These are phyloP conservation scores for honey bee (Apis mellifera) DNA, from an alignment of 1,140 invertebrate species.

Conservation along the genomic window DNA sequence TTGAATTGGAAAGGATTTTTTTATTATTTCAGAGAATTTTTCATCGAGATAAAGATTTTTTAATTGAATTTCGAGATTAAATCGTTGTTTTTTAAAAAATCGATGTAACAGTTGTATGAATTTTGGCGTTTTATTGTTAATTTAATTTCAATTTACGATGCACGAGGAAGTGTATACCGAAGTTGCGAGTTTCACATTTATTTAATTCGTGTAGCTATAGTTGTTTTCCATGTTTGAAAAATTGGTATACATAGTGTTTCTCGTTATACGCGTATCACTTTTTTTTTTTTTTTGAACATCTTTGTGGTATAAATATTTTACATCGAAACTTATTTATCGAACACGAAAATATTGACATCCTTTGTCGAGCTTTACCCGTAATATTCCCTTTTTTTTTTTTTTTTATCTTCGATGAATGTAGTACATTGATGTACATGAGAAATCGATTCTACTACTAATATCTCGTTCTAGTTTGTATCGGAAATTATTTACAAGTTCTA, in stretches of 20 bases:
- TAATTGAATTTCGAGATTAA: not conserved
- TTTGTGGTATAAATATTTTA: not conserved
- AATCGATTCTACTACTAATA: not conserved
- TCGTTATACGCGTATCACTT: not conserved
- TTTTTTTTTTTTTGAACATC: not conserved
- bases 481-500: not conserved
- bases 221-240: not conserved
- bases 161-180: not conserved
- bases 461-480: not conserved
- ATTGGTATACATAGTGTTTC: too few relatives aligned
- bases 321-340: not conserved
- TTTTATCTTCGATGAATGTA: not conserved
- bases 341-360: constrained; percentile 13
- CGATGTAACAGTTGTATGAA: too few relatives aligned
- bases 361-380: not conserved
- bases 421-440: not conserved
- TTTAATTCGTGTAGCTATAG: not conserved
- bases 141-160: not conserved
- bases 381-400: not conserved
- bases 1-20: too few relatives aligned
- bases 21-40: not conserved
- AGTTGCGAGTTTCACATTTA: not conserved
- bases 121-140: not conserved
- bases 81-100: not conserved
- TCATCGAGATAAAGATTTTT: not conserved